Percentiles rank a stretch among this genome's conserved stretches.
Conservation (phyloP, 2,797 vertebrate species). For the Falco biarmicus region DNA sequence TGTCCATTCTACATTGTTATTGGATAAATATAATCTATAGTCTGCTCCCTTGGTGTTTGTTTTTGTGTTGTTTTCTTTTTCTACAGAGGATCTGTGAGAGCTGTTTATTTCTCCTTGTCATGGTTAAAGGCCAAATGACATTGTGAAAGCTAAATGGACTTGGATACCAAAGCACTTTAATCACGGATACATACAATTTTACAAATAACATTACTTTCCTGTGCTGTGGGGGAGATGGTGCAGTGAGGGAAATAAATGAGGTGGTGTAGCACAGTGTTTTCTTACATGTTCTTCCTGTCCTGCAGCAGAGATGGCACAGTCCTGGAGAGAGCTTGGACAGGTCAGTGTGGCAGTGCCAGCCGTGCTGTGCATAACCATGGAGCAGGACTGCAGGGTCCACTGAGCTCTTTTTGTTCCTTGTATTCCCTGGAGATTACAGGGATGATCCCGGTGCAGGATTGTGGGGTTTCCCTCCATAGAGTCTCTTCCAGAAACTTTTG, state of each 20-base stretch:
- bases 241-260: background rate
- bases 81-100: background rate
- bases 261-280: background rate
- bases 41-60: background rate
- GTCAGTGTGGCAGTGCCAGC: background rate
- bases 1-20: background rate
- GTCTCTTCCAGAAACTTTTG: background rate
- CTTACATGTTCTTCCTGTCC: background rate
- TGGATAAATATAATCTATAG: background rate
- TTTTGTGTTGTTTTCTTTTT: background rate
- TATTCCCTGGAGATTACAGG: background rate
- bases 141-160: background rate
- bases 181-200: background rate
- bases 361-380: fast-evolving
- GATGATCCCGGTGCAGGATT: background rate
- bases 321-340: background rate
- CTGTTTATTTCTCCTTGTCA: background rate
- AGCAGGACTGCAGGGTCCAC: background rate
- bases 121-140: background rate
- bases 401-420: background rate
- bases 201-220: background rate
- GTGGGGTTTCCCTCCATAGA: background rate
- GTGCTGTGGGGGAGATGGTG: fast-evolving
- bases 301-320: background rate
- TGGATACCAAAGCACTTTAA: background rate